phyloP scores from a whole-genome alignment of 2,113 vertebrate genomes.

The Corydoras maculifer region DNA sequence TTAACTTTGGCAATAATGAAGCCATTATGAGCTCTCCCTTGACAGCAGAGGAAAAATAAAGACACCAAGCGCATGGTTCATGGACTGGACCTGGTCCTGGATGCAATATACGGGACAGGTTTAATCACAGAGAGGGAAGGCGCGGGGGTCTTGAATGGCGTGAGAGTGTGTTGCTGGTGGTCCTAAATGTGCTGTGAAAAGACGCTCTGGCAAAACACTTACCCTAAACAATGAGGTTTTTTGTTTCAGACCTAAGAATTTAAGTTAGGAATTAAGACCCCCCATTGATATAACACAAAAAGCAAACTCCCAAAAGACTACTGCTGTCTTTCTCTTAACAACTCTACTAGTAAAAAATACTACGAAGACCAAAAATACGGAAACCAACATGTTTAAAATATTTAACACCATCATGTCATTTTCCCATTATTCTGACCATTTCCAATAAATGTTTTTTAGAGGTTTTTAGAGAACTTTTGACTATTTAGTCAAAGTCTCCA shows the following conservation, averaged over 20 bases:
- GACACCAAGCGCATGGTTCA: conserved; percentile 66
- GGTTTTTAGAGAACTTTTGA: too few species aligned
- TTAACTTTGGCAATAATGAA: conserved; percentile 74
- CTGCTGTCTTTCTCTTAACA: not conserved
- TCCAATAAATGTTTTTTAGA: too few species aligned
- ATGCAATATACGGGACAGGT: conserved; percentile 62
- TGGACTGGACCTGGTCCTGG: conserved; percentile 60
- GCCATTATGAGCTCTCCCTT: conserved; percentile 70
- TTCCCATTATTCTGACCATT: too few species aligned
- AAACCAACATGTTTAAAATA: too few species aligned
- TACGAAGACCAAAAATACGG: too few species aligned
- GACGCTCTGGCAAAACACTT: conserved; percentile 25
- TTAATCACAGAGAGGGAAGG: conserved; percentile 53
- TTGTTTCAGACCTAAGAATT: conserved; percentile 15
- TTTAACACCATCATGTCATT: too few species aligned
- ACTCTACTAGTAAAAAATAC: not conserved
- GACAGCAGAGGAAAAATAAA: conserved; percentile 52
- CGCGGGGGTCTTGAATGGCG: conserved; percentile 53
- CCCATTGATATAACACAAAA: conserved; percentile 1
- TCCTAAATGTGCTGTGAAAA: conserved; percentile 34
- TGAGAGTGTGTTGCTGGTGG: conserved; percentile 55
- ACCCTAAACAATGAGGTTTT: conserved; percentile 29
- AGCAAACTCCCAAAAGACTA: conserved; percentile 1
- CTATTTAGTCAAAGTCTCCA: too few species aligned
- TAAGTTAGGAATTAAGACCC: conserved; percentile 22